Percentiles rank a stretch among this genome's conserved stretches.
These are phyloP conservation scores for Pocillopora damicornis DNA, from an alignment of 64 coral and sea anemone genomes.

Conservation along the genomic window DNA sequence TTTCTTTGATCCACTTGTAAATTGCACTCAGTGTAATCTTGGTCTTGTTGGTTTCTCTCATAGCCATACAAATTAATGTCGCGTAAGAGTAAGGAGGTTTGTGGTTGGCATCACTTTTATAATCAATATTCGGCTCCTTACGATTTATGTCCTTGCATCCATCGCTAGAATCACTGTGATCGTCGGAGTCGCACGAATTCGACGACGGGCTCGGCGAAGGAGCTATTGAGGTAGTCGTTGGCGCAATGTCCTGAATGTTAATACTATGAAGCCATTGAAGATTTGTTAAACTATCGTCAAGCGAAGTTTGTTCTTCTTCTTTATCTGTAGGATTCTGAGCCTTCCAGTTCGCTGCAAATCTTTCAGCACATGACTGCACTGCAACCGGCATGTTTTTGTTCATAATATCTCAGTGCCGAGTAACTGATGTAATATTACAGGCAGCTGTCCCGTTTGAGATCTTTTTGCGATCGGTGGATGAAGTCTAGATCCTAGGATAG, in stretches of 20 bases:
- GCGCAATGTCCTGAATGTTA: conserved; percentile 86
- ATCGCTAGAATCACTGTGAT: conserved; percentile 73
- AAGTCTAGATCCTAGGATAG: not conserved
- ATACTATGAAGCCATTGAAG: conserved; percentile 95
- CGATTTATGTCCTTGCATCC: conserved; percentile 16
- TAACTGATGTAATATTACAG: not conserved
- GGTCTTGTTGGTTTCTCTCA: conserved; percentile 92
- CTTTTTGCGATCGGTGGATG: not conserved
- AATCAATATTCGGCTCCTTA: conserved; percentile 89
- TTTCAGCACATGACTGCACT: conserved; percentile 91
- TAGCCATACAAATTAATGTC: conserved; percentile 97
- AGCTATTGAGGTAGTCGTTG: conserved; percentile 34
- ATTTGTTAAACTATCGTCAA: conserved; percentile 98
- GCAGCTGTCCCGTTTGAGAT: conserved; percentile 35
- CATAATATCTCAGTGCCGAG: conserved; percentile 50
- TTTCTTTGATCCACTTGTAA: conserved; percentile 99
- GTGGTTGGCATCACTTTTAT: conserved; percentile 82
- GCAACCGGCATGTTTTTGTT: conserved; percentile 79
- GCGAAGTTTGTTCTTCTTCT: conserved; percentile 56
- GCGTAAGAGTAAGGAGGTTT: conserved; percentile 98
- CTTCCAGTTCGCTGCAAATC: conserved; percentile 97
- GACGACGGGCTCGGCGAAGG: conserved; percentile 39
- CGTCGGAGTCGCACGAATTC: conserved; percentile 69
- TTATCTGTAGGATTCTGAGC: conserved; percentile 78
- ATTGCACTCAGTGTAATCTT: conserved; percentile 97